Conservation (phyloP, 2,113 vertebrate species). For the Deroptyus accipitrinus region DNA sequence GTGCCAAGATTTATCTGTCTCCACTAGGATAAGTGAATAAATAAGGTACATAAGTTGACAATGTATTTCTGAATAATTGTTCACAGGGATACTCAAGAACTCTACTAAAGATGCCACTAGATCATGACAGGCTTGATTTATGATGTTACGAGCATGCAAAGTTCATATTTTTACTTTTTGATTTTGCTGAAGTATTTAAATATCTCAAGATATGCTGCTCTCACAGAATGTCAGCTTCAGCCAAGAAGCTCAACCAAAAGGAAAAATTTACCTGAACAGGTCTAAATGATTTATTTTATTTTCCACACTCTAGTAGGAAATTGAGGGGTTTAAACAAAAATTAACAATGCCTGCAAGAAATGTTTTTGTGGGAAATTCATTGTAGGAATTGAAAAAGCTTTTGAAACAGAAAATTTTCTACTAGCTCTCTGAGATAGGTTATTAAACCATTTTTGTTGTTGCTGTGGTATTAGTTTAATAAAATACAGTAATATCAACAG, state of each 20-base stretch:
- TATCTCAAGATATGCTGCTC: background rate
- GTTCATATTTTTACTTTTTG: background rate
- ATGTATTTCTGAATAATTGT: background rate
- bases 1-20: background rate
- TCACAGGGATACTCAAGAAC: background rate
- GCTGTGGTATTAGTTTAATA: slow-evolving; percentile 2
- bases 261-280: background rate
- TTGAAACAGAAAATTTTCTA: background rate
- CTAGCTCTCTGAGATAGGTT: background rate
- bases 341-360: background rate
- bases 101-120: background rate
- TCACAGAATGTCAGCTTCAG: background rate
- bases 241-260: background rate
- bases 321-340: background rate
- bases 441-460: background rate
- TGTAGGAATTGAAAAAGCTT: background rate
- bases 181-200: background rate
- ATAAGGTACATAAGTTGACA: background rate
- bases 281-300: background rate
- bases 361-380: background rate
- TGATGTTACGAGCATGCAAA: background rate
- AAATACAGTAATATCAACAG: background rate
- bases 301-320: background rate
- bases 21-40: background rate
- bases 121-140: background rate